These are phyloP conservation scores for Donacobius atricapilla DNA, from an alignment of 2,113 vertebrate species.

Conservation along the genomic window DNA sequence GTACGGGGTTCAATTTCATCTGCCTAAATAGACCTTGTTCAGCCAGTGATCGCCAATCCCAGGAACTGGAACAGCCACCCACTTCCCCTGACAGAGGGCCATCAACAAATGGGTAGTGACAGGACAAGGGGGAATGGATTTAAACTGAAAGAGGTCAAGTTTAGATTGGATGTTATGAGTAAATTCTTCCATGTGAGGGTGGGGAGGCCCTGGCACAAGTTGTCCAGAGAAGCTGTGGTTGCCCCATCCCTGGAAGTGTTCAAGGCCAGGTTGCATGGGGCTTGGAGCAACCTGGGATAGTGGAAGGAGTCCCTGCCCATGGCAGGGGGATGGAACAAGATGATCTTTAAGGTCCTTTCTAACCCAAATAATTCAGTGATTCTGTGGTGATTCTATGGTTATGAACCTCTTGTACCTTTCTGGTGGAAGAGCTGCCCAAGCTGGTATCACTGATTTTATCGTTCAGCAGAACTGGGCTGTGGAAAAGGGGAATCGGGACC, in stretches of 20 bases:
- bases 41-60: not conserved
- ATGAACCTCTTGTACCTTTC: not conserved
- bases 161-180: not conserved
- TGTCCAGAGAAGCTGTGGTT: not conserved
- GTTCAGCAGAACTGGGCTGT: not conserved
- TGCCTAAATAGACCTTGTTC: not conserved
- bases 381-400: not conserved
- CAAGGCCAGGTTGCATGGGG: fast-evolving
- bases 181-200: not conserved
- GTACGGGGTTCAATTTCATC: not conserved
- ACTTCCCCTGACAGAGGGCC: not conserved
- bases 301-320: not conserved
- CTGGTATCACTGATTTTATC: not conserved
- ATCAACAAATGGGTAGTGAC: not conserved
- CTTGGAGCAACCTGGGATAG: not conserved
- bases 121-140: not conserved
- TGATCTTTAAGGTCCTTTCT: not conserved
- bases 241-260: not conserved
- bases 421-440: not conserved
- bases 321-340: fast-evolving
- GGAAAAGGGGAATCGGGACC: not conserved
- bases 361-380: not conserved
- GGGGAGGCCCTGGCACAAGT: not conserved
- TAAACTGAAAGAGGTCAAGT: not conserved
- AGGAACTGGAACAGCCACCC: not conserved